Conservation (phyloP, 2,797 vertebrate species). For the Sardinella longiceps region DNA sequence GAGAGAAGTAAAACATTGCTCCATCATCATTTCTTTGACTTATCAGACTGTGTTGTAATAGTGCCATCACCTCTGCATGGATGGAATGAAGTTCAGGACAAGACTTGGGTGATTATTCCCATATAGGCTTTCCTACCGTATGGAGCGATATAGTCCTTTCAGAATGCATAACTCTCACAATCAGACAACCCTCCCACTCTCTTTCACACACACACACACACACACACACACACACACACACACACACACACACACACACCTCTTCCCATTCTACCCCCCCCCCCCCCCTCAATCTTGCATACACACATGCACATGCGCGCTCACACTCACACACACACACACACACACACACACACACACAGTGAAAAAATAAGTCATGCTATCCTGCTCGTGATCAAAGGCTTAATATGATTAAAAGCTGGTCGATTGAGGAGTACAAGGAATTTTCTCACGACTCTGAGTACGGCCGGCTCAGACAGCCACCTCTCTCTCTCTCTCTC, state of each 20-base stretch:
- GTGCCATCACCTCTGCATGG: too few relatives aligned
- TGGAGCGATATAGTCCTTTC: too few relatives aligned
- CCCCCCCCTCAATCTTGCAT: neutral
- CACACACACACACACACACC: neutral
- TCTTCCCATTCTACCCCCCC: neutral
- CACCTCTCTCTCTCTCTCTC: too few relatives aligned
- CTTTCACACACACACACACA: neutral
- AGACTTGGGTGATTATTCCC: too few relatives aligned
- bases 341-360: neutral
- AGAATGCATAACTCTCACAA: too few relatives aligned
- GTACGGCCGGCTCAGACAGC: neutral
- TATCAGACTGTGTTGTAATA: too few relatives aligned
- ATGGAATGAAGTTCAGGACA: too few relatives aligned
- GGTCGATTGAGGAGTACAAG: neutral
- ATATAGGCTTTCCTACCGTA: too few relatives aligned
- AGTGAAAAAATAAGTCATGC: neutral
- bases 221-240: neutral
- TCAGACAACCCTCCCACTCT: neutral
- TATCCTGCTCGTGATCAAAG: neutral
- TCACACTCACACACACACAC: neutral
- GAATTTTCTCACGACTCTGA: constrained; percentile 5
- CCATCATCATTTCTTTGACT: neutral
- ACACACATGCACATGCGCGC: neutral
- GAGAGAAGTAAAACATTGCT: neutral
- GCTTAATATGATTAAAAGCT: constrained; percentile 15